Conservation (phyloP, 2,888 invertebrate genomes). For the Muschampia plurimacula region DNA sequence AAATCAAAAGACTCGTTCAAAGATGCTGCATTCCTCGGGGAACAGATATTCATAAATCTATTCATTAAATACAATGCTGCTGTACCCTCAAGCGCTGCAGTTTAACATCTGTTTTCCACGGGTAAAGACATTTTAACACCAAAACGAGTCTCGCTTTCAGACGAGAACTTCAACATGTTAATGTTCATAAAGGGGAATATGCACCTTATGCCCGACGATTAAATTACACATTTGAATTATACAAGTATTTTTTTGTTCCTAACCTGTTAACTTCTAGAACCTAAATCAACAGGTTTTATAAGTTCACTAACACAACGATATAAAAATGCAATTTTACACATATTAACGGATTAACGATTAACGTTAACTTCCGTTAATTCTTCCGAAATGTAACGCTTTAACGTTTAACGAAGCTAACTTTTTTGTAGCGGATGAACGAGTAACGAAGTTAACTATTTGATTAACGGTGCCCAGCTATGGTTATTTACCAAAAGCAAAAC, state of each 20-base stretch:
- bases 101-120: slow-evolving; percentile 47
- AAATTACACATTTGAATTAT: slow-evolving; percentile 39
- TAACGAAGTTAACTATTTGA: background rate
- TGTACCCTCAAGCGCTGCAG: slow-evolving; percentile 45
- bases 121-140: slow-evolving; percentile 48
- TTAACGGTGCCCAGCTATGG: background rate
- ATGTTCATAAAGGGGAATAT: slow-evolving; percentile 52
- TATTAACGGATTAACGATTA: slow-evolving; percentile 18
- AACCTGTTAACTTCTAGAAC: no score
- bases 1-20: no score
- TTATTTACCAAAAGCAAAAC: background rate
- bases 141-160: slow-evolving; percentile 50
- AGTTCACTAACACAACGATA: slow-evolving; percentile 33
- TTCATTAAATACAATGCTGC: slow-evolving; percentile 45
- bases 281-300: no score
- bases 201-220: slow-evolving; percentile 48
- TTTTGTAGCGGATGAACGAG: slow-evolving; percentile 17
- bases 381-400: slow-evolving; percentile 32
- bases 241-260: slow-evolving; percentile 26
- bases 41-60: slow-evolving; percentile 11
- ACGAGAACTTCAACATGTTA: slow-evolving; percentile 52
- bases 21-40: no score
- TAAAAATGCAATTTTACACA: slow-evolving; percentile 36
- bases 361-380: slow-evolving; percentile 33
- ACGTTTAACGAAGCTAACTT: slow-evolving; percentile 38